phyloP scores from a whole-genome alignment of 2,797 vertebrate species.

The Lerista edwardsae region DNA sequence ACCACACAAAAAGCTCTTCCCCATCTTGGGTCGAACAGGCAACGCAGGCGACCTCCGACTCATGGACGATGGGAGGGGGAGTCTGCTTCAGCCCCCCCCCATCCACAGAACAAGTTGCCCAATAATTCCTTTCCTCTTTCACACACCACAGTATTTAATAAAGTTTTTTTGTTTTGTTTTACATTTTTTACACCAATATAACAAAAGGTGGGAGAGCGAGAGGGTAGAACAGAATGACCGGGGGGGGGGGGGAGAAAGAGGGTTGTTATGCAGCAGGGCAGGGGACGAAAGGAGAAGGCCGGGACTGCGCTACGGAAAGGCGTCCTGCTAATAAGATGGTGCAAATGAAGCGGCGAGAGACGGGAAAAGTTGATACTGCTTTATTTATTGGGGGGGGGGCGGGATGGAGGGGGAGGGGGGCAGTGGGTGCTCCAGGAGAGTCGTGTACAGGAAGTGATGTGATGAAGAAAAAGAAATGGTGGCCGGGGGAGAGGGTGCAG shows the following conservation, averaged over 20 bases:
- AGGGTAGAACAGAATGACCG: no score
- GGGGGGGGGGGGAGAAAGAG: background rate
- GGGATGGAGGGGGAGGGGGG: constrained; percentile 47
- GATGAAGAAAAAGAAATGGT: constrained; percentile 62
- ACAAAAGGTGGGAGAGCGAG: constrained; percentile 70
- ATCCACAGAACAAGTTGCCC: constrained; percentile 73
- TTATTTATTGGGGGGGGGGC: constrained; percentile 74
- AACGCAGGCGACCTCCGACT: constrained; percentile 55
- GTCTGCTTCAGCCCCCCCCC: constrained; percentile 53
- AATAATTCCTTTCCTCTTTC: constrained; percentile 71
- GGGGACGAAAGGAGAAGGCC: constrained; percentile 31
- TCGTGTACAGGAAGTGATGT: constrained; percentile 62
- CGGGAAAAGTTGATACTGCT: constrained; percentile 76
- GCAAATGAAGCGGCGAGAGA: constrained; percentile 77
- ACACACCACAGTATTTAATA: constrained; percentile 81
- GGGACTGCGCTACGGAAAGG: constrained; percentile 66
- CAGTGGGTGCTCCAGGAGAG: constrained; percentile 54
- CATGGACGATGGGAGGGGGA: background rate
- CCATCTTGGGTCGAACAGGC: constrained; percentile 70
- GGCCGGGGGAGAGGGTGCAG: background rate
- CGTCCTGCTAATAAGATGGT: constrained; percentile 59
- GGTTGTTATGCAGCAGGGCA: constrained; percentile 47
- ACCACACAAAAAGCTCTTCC: constrained; percentile 66
- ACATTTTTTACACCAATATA: constrained; percentile 83
- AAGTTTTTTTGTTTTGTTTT: constrained; percentile 76